Conservation (phyloP, 2,888 invertebrate species). For the Seladonia tumulorum region DNA sequence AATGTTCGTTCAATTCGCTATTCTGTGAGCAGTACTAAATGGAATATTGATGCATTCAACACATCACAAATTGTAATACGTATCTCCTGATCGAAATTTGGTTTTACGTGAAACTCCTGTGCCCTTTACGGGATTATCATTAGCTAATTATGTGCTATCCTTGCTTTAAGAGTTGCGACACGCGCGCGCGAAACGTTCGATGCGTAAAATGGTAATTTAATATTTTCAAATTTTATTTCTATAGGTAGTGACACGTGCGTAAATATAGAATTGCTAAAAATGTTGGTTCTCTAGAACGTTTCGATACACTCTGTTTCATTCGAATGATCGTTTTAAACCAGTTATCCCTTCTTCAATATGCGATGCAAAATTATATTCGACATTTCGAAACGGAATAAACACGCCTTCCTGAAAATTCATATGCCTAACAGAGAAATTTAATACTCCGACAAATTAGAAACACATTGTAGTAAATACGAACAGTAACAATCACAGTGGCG, state of each 20-base stretch:
- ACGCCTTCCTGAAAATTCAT: background rate
- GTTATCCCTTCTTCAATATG: background rate
- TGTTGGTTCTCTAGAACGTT: background rate
- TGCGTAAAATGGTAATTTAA: background rate
- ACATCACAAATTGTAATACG: background rate
- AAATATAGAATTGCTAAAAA: background rate
- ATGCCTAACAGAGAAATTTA: background rate
- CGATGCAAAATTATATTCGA: background rate
- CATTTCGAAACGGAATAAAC: too few species aligned
- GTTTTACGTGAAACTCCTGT: background rate
- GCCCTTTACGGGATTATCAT: conserved; percentile 1
- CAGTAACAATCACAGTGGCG: background rate
- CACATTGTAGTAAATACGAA: background rate
- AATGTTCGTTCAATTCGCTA: background rate
- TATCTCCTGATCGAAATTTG: background rate
- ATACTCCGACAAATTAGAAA: background rate
- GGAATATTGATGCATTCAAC: background rate
- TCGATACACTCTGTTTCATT: background rate
- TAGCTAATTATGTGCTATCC: background rate
- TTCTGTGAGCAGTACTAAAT: background rate
- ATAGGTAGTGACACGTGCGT: background rate
- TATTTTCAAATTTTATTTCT: background rate
- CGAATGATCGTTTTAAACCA: background rate
- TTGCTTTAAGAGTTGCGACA: background rate
- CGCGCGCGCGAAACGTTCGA: background rate